Percentiles rank a stretch among this genome's conserved stretches.
phyloP scores from a whole-genome alignment of 37 sponge, comb jelly and placozoan genomes.

The Theonella swinhoei region DNA sequence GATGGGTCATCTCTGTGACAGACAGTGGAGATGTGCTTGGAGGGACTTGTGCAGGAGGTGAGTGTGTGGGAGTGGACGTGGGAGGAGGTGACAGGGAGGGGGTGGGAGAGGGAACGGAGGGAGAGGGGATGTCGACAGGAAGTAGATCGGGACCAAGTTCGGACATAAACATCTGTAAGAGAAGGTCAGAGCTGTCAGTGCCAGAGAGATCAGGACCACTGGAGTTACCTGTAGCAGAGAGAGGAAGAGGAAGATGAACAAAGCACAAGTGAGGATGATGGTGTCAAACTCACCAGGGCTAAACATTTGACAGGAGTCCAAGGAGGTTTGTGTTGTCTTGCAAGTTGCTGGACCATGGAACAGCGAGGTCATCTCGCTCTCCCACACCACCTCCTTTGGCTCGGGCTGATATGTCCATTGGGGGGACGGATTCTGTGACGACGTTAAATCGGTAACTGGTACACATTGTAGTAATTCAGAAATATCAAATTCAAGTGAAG shows the following conservation, averaged over 20 bases:
- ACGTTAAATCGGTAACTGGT: background rate
- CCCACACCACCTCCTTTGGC: background rate
- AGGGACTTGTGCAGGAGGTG: background rate
- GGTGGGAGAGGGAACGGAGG: background rate
- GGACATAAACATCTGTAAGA: background rate
- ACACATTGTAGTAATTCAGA: background rate
- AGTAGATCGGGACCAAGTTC: background rate
- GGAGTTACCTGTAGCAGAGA: constrained; percentile 17
- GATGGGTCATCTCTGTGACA: background rate
- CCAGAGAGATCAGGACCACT: constrained; percentile 31
- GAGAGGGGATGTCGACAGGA: background rate
- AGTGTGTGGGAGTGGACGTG: background rate
- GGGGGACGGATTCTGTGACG: background rate
- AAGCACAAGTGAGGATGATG: background rate
- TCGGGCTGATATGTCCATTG: background rate
- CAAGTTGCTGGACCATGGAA: background rate
- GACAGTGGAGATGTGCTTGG: background rate
- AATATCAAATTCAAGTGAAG: background rate
- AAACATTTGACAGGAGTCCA: background rate
- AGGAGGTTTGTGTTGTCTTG: background rate
- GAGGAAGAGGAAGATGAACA: background rate
- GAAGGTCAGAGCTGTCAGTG: background rate
- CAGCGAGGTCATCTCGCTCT: background rate
- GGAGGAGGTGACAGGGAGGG: background rate
- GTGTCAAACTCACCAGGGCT: constrained; percentile 29